A percentile compares a stretch with the other conserved stretches of the same genome.
Evolutionary conservation across 2,113 vertebrate genomes (phyloP).

Genomic region (Atractosteus spatula): DNA sequence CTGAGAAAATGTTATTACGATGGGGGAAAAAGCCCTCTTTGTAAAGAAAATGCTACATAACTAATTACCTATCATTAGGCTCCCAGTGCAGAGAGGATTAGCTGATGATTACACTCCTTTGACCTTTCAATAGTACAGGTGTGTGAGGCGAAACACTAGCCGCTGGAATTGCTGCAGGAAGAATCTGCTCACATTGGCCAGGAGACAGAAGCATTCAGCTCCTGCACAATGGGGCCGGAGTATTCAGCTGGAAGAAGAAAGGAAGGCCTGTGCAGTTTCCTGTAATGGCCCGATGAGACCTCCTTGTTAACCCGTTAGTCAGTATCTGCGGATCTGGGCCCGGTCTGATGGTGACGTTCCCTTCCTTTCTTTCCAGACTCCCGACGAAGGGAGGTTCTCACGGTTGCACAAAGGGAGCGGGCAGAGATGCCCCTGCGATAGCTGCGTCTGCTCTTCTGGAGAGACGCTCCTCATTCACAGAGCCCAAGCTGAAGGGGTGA

Average conservation of each 20-base stretch:
- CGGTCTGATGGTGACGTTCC: constrained; percentile 11
- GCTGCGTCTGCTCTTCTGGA: neutral
- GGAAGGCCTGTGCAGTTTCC: constrained; percentile 21
- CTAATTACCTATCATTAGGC: constrained; percentile 77
- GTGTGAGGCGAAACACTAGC: constrained; percentile 54
- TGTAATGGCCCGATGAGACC: constrained; percentile 22
- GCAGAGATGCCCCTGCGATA: constrained; percentile 3
- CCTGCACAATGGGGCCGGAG: constrained; percentile 30
- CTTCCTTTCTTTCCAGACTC: neutral
- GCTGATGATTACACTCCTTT: constrained; percentile 65
- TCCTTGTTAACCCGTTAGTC: constrained; percentile 11
- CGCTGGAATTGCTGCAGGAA: constrained; percentile 16
- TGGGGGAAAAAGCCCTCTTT: constrained; percentile 59
- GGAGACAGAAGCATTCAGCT: constrained; percentile 30
- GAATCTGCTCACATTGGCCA: constrained; percentile 1
- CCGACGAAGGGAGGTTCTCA: constrained; percentile 16
- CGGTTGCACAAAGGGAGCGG: neutral
- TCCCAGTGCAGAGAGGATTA: constrained; percentile 63
- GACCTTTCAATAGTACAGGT: constrained; percentile 60
- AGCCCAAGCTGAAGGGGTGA: too few relatives aligned
- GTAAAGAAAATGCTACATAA: constrained; percentile 49
- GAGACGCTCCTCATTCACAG: neutral
- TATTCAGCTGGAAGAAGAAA: constrained; percentile 17
- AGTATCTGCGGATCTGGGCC: constrained; percentile 25
- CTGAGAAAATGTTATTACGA: neutral